Base-by-base conservation (phyloP, 2,113 vertebrate species). In the Esox niger region DNA sequence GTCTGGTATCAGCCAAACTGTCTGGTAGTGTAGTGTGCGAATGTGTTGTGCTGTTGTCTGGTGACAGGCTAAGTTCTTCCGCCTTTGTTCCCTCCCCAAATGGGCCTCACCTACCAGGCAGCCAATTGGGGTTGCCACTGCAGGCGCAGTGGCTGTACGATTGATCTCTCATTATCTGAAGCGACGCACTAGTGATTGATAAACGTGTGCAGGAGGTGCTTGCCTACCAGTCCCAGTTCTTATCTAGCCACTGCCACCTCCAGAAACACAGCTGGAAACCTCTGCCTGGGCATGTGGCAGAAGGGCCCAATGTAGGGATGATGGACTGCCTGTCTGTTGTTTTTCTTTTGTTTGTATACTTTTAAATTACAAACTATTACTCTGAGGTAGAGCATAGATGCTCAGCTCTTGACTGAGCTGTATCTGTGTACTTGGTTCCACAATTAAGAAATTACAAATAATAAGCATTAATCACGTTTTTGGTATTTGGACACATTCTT, bases 161-260 rank as follows among this genome's bases (percentile, higher is more conserved):
- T 61, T 46, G 62, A 66, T 60, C 32, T 47, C 30, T 17, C 54
- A 32, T 49, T 43, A 61, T 72, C 57, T 21, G 35, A 35, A 64
- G 49, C 54, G 26, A 30, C 21, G 56, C 21, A 11, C 23, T 54
- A 30, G 27, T 66, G 68, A 75, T 59, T 62, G 62, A 73, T 62
- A 66, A 58, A 54, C 26, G n/a, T 20, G 29, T 55, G 21, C 56
- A 31, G 56, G 63, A 60, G 73, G 73, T 62, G 62, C 35, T 31
- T 33, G 68, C 29, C 62, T 17, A 6, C 7, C n/a, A 20, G 56
- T 10, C 47, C 31, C 3, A 26, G 20, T 31, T 55, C 68, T 59
- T 75, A 73, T 73, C 64, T 29, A 30, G 35, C 29, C 8, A 17
- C 23, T 23, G 35, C 57, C 27, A 7, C 57, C 8, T 6, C 13